Percentiles rank a stretch among this genome's conserved stretches.
phyloP scores from a whole-genome alignment of 2,888 invertebrate genomes.

The Xestoiulus laeticollis region DNA sequence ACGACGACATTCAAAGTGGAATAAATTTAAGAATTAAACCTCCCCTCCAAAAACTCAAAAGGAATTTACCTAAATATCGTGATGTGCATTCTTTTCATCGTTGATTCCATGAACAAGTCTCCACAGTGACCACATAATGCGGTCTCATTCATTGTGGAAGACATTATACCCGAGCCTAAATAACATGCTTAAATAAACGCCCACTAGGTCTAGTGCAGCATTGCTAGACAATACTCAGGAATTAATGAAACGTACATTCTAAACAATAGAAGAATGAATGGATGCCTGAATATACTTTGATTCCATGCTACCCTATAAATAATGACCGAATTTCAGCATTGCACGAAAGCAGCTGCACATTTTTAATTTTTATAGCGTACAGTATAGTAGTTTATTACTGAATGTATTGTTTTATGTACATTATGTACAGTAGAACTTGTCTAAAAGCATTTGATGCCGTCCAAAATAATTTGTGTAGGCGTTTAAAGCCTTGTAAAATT shows the following conservation, averaged over 20 bases:
- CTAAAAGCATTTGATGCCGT: no score
- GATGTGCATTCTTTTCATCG: not conserved
- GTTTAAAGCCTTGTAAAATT: not conserved
- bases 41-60: not conserved
- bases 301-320: not conserved
- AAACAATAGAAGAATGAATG: not conserved
- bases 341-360: not conserved
- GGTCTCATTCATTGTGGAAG: not conserved
- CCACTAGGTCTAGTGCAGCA: not conserved
- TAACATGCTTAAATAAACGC: not conserved
- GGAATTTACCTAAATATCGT: not conserved
- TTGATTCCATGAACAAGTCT: not conserved
- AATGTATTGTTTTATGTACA: no score
- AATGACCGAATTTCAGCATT: not conserved
- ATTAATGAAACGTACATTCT: not conserved
- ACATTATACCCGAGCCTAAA: not conserved
- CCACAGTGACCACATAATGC: not conserved
- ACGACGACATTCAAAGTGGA: not conserved
- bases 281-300: not conserved
- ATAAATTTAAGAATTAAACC: not conserved
- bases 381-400: no score
- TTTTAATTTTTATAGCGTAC: no score
- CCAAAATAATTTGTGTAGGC: not conserved
- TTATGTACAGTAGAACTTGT: no score
- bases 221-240: not conserved